These are phyloP conservation scores for Lampris incognitus DNA, from an alignment of 2,113 vertebrate species.

Conservation along the genomic window DNA sequence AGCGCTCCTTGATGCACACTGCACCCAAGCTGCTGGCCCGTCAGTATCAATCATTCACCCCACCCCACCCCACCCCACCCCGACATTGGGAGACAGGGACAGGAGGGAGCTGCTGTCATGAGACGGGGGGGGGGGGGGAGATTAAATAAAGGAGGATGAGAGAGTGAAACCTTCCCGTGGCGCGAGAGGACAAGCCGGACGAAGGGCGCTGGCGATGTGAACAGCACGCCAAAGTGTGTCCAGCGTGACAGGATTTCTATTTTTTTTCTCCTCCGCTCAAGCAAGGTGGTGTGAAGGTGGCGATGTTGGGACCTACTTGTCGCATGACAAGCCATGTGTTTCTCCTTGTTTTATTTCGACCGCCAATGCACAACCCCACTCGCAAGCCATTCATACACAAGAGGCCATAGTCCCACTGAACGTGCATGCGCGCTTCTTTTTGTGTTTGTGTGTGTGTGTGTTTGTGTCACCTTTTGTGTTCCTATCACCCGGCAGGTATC, in stretches of 20 bases:
- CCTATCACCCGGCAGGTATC: no score
- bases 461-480: no score
- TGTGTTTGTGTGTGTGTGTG: no score
- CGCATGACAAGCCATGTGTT: conserved; percentile 11
- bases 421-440: no score
- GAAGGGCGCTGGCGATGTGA: conserved; percentile 38
- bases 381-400: conserved; percentile 3
- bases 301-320: conserved; percentile 30
- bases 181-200: conserved; percentile 26
- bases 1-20: conserved; percentile 36
- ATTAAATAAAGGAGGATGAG: conserved; percentile 67
- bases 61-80: conserved; percentile 53
- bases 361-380: conserved; percentile 3
- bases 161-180: conserved; percentile 62
- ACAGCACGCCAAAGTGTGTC: conserved; percentile 35
- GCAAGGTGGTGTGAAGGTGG: conserved; percentile 14
- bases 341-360: conserved; percentile 23
- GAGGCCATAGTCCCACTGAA: neutral
- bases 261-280: conserved; percentile 48
- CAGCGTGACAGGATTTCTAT: conserved; percentile 47
- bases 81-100: conserved; percentile 45
- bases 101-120: conserved; percentile 43
- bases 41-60: conserved; percentile 71
- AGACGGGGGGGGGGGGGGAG: conserved; percentile 4
- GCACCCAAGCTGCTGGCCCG: conserved; percentile 32